Evolutionary conservation across 2,113 vertebrate genomes (phyloP), one percentile per base, ranked within the genome.

Genomic region (Lepisosteus oculatus): DNA sequence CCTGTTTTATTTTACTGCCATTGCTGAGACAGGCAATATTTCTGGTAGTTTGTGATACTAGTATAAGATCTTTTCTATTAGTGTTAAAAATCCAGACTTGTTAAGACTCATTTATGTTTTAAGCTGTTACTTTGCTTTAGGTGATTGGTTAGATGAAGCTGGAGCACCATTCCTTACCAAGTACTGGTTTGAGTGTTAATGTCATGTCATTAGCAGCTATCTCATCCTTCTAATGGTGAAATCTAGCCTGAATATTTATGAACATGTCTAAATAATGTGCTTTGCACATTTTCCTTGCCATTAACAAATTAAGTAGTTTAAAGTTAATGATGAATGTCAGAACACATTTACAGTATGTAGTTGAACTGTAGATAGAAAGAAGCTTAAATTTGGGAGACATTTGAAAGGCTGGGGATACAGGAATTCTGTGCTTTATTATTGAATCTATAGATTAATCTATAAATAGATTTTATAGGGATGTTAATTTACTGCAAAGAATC

Each of bases 191-290:
- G 12, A 69, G 54, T 59, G 12, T 56, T 69, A 56, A 11, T 59
- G 67, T 29, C 67, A 11, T 59, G 67, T 29, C 67, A 69, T 69
- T 57, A 57, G 55, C 42, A 69, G 67, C 8, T 69, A 57, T 42
- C 29, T 41, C 55, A 6, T 42, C 41, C 42, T 43, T 69, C 42
- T 57, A 57, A 17, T 41, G 51, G 29, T 29, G 15, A 4, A 55
- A 56, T 29, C 42, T 41, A 43, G 55, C 8, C 3, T 69, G 67
- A 57, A 69, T 57, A 57, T 69, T 69, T 43, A 69, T 57, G 29
- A 57, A n/a, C 7, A 42, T 14, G 11, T 55, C 56, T 59, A 59
- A 59, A 59, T 43, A 8, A 69, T 14, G 3, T 9, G 8, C 56
- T 17, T 41, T 69, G 67, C 67, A 57, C 8, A 11, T 9, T 29